Percentiles rank a stretch among this genome's conserved stretches.
Conservation (phyloP, 1,140 invertebrate species). For the Euura saliciscinereae region DNA sequence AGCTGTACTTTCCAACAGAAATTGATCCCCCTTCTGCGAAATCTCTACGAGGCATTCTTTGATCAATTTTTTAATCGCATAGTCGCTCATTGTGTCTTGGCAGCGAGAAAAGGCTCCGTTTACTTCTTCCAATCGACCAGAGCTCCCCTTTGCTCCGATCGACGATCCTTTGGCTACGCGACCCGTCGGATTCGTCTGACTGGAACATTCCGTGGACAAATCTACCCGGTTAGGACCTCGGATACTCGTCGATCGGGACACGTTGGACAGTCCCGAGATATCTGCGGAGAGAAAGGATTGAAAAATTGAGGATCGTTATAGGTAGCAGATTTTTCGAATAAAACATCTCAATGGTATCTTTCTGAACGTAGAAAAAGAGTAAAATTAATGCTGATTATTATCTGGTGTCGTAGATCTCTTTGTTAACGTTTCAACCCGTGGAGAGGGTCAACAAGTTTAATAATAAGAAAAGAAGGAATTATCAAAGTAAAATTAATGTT, state of each 20-base stretch:
- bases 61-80: constrained; percentile 33
- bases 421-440: too few relatives aligned
- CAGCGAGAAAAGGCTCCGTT: constrained; percentile 27
- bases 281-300: constrained; percentile 6
- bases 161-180: constrained; percentile 17
- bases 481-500: too few relatives aligned
- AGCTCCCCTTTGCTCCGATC: constrained; percentile 12
- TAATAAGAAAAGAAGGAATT: too few relatives aligned
- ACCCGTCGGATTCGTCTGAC: constrained; percentile 22
- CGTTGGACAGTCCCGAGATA: constrained; percentile 37
- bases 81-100: constrained; percentile 36
- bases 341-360: not conserved
- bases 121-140: constrained; percentile 25
- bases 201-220: constrained; percentile 23
- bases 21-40: constrained; percentile 19
- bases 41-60: constrained; percentile 32
- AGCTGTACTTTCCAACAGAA: constrained; percentile 19
- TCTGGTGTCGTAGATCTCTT: too few relatives aligned
- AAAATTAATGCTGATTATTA: too few relatives aligned
- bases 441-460: too few relatives aligned
- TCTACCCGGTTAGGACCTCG: constrained; percentile 29
- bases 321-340: not conserved
- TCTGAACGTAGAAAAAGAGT: too few relatives aligned
- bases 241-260: constrained; percentile 32
- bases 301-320: not conserved